A percentile compares a stretch with the other conserved stretches of the same genome.
Conservation (phyloP, 35 echinoderm and acorn worm species). For the Apostichopus parvimensis region DNA sequence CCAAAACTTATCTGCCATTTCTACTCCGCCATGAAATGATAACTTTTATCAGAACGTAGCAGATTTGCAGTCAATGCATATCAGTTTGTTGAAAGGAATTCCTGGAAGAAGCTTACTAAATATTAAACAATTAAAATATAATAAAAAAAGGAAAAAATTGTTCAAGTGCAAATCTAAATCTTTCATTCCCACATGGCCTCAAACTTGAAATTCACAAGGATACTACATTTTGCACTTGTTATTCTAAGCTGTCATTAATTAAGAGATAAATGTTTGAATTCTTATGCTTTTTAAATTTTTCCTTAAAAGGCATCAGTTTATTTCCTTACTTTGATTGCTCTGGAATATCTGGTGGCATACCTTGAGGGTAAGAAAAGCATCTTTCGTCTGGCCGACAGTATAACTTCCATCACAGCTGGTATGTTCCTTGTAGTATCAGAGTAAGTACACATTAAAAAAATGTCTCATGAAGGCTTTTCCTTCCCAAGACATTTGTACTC, state of each 20-base stretch:
- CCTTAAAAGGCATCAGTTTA: not conserved
- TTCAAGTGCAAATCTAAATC: not conserved
- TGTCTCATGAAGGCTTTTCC: not conserved
- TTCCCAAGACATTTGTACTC: too few species aligned
- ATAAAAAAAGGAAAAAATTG: not conserved
- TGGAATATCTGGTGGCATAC: constrained; percentile 32
- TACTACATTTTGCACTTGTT: not conserved
- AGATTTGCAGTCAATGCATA: too few species aligned
- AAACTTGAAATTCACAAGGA: not conserved
- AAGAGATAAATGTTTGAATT: not conserved
- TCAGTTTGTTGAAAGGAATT: too few species aligned
- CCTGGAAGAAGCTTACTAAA: not conserved
- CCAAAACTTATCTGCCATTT: not conserved
- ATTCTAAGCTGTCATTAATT: not conserved
- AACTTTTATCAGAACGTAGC: too few species aligned
- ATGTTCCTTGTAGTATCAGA: constrained; percentile 64
- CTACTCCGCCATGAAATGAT: too few species aligned
- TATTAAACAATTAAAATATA: not conserved
- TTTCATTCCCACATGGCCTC: not conserved
- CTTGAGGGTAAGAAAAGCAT: constrained; percentile 11
- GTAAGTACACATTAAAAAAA: constrained; percentile 24
- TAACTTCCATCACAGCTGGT: constrained; percentile 78
- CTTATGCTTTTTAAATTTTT: not conserved
- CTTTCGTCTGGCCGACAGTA: constrained; percentile 62
- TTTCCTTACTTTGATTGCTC: constrained; percentile 3